Conservation (phyloP, 2,113 vertebrate species). For the Willisornis vidua region DNA sequence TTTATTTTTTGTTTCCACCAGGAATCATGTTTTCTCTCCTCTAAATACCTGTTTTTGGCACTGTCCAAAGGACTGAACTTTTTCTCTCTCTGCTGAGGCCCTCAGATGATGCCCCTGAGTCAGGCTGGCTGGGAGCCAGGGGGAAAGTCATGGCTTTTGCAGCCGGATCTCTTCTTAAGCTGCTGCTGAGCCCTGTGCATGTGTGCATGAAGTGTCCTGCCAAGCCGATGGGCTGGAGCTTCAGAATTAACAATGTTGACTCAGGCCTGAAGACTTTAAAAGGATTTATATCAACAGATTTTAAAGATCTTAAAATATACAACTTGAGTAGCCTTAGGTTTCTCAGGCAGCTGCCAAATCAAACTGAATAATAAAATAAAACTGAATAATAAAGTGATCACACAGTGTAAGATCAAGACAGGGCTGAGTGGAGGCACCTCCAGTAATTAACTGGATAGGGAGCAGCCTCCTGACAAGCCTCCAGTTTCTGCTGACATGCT, state of each 20-base stretch:
- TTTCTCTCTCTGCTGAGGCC: neutral
- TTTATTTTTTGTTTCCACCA: neutral
- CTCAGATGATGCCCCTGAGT: neutral
- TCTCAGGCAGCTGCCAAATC: conserved; percentile 73
- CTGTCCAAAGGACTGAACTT: neutral
- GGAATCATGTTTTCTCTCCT: neutral
- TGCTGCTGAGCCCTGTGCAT: neutral
- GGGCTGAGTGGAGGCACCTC: conserved; percentile 67
- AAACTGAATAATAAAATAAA: conserved; percentile 81
- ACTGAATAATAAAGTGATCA: conserved; percentile 72
- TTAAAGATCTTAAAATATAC: conserved; percentile 76
- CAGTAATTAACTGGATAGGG: conserved; percentile 71
- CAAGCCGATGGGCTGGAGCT: conserved; percentile 39
- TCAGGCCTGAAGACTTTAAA: conserved; percentile 66
- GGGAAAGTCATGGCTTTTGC: neutral
- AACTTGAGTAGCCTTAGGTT: conserved; percentile 75
- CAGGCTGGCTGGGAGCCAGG: neutral
- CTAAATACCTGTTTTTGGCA: neutral
- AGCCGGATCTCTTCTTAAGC: neutral
- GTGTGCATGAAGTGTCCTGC: neutral
- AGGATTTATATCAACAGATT: conserved; percentile 74
- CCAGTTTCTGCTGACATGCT: conserved; percentile 49
- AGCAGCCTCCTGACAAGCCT: conserved; percentile 58
- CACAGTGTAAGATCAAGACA: conserved; percentile 67
- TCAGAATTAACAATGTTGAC: conserved; percentile 73